Evolutionary conservation across 2,113 vertebrate genomes (phyloP), one percentile per base, ranked within the genome.

Genomic region (Amphiprion ocellaris): DNA sequence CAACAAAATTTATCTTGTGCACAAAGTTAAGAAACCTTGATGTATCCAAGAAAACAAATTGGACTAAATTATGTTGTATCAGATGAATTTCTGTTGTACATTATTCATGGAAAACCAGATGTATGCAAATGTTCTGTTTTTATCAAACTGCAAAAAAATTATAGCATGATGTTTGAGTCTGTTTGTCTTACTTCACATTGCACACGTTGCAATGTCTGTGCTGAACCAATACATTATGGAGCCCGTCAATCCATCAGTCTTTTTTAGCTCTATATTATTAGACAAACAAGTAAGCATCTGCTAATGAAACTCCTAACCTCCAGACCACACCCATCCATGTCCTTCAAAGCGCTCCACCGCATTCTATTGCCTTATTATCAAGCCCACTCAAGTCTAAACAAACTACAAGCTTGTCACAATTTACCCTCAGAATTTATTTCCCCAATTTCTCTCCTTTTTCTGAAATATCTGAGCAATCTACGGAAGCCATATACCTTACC

Each of bases 341-440:
- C 37, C 52, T 82, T 30, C 10, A 23, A 75, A 65, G 52, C 53
- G 10, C 54, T 26, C 33, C 52, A 47, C 68, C 10, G 58, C 78
- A 74, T 74, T 24, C 74, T 54, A 33, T 52, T 58, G 2, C 54
- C 15, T 68, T 73, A 39, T 63, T 63, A 56, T 75, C 52, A 19
- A 30, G 26, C 53, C 53, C 61, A 10, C 70, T 64, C 19, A 68
- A 75, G 19, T 64, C 44, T 54, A 41, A 72, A 83, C 21, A 76
- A 76, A 69, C 26, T 68, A 33, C 70, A 75, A 66, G 23, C 63
- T 52, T 70, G 47, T 67, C 56, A 44, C 39, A 61, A n/a, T 60
- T 67, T 68, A 14, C 39, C 24, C 10, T n/a, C 24, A 24, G 8
- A 49, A 10, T 69, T 15, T 63, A 41, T 58, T 64, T 56, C 8